phyloP scores from a whole-genome alignment of 2,113 vertebrate species.

The Mystacornis crossleyi region DNA sequence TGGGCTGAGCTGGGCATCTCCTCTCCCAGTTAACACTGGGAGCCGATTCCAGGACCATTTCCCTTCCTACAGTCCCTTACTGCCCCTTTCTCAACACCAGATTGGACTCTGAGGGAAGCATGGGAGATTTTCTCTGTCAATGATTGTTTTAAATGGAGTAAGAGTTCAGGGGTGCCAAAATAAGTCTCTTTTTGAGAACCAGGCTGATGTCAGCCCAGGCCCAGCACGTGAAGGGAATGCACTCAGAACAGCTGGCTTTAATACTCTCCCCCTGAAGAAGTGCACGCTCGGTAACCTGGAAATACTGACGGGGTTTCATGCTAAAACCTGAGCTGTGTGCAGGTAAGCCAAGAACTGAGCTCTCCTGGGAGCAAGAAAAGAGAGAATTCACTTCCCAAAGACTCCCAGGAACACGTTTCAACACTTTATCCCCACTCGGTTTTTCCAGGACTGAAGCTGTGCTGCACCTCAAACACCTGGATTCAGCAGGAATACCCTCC shows the following conservation, averaged over 20 bases:
- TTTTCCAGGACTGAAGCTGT: neutral
- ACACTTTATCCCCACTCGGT: neutral
- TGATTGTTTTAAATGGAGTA: neutral
- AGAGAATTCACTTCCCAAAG: neutral
- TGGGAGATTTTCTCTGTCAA: accelerated
- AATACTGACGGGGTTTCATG: neutral
- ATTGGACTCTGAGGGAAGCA: neutral
- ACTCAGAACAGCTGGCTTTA: neutral
- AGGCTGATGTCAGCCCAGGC: neutral
- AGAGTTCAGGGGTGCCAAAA: neutral
- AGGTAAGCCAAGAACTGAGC: neutral
- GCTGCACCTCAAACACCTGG: neutral
- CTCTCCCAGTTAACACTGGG: neutral
- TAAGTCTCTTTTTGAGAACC: neutral
- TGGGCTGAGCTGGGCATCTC: neutral
- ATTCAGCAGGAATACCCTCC: neutral
- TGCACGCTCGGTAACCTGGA: neutral
- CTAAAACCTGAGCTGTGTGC: neutral
- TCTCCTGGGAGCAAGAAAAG: neutral
- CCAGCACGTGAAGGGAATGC: neutral
- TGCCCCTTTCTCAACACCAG: neutral
- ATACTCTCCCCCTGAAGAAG: accelerated
- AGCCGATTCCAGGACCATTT: neutral
- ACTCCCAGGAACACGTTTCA: neutral
- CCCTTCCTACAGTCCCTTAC: neutral